Conservation (phyloP, 2,888 invertebrate genomes). For the Carterocephalus palaemon region DNA sequence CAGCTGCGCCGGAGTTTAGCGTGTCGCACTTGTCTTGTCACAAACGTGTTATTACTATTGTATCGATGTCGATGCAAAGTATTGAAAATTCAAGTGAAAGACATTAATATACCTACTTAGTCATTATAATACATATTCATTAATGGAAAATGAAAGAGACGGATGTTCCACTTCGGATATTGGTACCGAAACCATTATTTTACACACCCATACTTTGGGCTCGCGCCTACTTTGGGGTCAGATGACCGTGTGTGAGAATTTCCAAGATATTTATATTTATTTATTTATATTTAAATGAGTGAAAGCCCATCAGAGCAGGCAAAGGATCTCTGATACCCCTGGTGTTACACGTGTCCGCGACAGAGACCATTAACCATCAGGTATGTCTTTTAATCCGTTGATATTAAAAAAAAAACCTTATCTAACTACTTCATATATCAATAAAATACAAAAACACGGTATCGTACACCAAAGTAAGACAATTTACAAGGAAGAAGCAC, state of each 20-base stretch:
- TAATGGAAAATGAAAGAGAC: no score
- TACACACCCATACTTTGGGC: not conserved
- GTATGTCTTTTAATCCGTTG: not conserved
- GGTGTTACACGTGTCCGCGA: not conserved
- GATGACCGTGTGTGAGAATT: no score
- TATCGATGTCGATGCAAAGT: slow-evolving; percentile 9
- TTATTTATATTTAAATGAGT: not conserved
- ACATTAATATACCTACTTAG: no score
- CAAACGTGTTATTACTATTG: slow-evolving; percentile 19
- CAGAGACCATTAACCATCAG: not conserved
- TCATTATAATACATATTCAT: no score
- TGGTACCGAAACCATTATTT: not conserved
- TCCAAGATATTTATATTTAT: not conserved
- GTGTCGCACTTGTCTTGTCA: no score
- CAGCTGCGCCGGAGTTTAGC: slow-evolving; percentile 18
- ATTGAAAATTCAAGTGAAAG: no score
- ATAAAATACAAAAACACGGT: no score
- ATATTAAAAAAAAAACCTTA: not conserved
- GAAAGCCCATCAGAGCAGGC: not conserved
- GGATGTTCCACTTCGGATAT: no score
- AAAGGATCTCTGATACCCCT: not conserved
- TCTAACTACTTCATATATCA: no score
- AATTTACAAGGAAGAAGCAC: no score
- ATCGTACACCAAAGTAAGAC: no score
- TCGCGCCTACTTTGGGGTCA: no score